Evolutionary conservation across 2,113 vertebrate species (phyloP).

Genomic region (Ploceus nigricollis): DNA sequence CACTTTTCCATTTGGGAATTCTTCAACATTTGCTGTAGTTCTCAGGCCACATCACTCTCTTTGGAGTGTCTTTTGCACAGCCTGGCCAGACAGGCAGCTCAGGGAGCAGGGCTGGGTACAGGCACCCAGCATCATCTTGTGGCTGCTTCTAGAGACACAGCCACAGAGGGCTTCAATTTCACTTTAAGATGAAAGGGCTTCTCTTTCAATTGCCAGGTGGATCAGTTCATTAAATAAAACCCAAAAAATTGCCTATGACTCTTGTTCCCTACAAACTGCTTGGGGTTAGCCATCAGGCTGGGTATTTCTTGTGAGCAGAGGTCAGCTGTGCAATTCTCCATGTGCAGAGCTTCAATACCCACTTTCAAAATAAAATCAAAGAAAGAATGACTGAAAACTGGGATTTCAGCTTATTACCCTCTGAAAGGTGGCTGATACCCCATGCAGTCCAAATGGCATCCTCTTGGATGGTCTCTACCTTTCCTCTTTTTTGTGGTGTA

Average conservation of each 20-base stretch:
- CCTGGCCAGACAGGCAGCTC: neutral
- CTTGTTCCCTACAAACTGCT: neutral
- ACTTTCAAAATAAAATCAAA: slow-evolving; percentile 15
- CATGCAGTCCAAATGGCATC: neutral
- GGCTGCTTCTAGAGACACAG: neutral
- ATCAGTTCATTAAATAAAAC: neutral
- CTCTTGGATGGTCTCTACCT: neutral
- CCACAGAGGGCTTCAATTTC: neutral
- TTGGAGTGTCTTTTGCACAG: neutral
- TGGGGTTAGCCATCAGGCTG: neutral
- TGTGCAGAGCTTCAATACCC: neutral
- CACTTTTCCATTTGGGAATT: neutral
- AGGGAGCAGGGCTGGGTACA: neutral
- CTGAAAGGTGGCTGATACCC: neutral
- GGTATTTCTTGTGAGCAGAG: neutral
- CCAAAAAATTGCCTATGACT: neutral
- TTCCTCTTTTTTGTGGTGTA: neutral
- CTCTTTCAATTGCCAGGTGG: neutral
- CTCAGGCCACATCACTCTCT: neutral
- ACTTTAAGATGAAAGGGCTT: neutral
- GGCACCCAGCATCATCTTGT: neutral
- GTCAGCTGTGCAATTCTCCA: neutral
- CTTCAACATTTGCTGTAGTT: neutral
- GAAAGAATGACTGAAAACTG: neutral
- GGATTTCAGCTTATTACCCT: neutral